Conservation (phyloP, 2,888 invertebrate species). For the Invenusta paracnida region DNA sequence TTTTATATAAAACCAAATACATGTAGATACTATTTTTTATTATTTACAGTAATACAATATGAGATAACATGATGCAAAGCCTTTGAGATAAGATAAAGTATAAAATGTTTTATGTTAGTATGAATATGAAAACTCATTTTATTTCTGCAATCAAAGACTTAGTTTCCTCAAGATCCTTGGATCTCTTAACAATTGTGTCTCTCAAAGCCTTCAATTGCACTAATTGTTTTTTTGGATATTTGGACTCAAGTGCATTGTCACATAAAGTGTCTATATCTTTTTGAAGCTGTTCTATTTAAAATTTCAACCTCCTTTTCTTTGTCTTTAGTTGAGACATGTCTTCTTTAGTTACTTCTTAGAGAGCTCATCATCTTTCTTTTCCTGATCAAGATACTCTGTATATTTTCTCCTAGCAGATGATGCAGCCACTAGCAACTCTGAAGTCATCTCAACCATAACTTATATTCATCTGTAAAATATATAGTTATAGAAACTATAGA, state of each 20-base stretch:
- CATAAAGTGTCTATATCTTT: not conserved
- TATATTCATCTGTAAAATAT: no score
- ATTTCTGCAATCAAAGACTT: not conserved
- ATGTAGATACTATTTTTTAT: not conserved
- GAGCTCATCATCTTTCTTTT: constrained; percentile 4
- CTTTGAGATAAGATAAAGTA: not conserved
- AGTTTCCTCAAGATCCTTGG: not conserved
- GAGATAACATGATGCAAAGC: not conserved
- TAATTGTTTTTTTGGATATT: constrained; percentile 14
- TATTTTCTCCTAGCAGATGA: constrained; percentile 19
- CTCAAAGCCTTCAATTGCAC: not conserved
- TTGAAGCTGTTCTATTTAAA: constrained; percentile 8
- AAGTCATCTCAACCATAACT: no score
- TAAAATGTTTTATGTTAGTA: not conserved
- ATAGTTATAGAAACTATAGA: no score
- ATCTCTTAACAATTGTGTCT: not conserved
- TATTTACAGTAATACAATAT: constrained; percentile 10
- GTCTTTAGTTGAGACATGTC: not conserved
- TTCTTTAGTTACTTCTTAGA: not conserved
- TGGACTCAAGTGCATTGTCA: constrained; percentile 20
- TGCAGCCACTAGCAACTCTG: not conserved
- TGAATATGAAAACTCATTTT: not conserved
- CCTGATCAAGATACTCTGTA: not conserved
- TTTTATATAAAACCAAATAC: constrained; percentile 18
- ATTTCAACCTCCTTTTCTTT: constrained; percentile 6